Base-by-base conservation (phyloP, 2,113 vertebrate species). In the Dicentrarchus labrax region DNA sequence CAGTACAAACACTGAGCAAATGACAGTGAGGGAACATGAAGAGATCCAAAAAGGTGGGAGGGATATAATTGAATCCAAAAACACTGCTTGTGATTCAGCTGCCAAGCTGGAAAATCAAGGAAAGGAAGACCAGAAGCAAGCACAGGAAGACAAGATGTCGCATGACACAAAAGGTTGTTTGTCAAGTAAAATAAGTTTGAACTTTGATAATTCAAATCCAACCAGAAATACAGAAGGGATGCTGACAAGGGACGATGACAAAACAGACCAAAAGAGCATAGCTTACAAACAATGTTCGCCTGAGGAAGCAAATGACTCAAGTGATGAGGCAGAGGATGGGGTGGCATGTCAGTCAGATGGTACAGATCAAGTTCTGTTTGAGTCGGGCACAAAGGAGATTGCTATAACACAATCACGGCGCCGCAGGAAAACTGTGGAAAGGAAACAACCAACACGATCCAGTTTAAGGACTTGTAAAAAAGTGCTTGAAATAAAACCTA, bases 391-490 rank as follows among this genome's bases (percentile, higher is more conserved):
- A n/a, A 74, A 87, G 75, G 73, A 56, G 5, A 64, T 38, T 1
- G 36, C n/a, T 16, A 84, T 60, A 86, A 74, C 2, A 0, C 59
- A 0, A 21, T 62, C 8, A 24, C 38, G 19, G 4, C 45, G 19
- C 4, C 17, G 21, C 7, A 72, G 68, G 39, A 93, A 72, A 85
- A 17, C 24, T 16, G 0, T 19, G 21, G 80, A 88, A 60, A 85
- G 11, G 12, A 80, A 30, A 60, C 53, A 72, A 61, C 88, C 92
- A 7, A 88, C 80, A 2, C 70, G 86, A 70, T 76, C 87, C 41
- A 93, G 91, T 84, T 78, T 48, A 53, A 84, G 90, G 59, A 87
- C 73, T 8, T 59, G 79, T 41, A 92, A 88, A 54, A 93, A 89
- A 82, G 75, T 92, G 16, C 1, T 82, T 56, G 47, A 77, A 41